Base-by-base conservation (phyloP, 2,888 invertebrate species). In the Latrodectus elegans region DNA sequence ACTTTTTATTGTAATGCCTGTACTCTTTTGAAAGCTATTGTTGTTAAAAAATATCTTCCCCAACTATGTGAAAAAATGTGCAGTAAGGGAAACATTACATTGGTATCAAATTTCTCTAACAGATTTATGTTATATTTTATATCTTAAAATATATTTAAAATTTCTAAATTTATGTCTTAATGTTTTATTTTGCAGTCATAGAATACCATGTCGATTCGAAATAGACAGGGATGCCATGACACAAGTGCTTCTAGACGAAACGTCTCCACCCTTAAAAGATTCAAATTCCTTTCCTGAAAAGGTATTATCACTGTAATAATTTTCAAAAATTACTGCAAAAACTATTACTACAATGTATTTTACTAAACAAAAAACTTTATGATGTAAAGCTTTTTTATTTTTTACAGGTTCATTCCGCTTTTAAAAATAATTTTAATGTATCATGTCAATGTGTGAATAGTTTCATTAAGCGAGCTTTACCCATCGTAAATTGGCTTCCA, bases 401-500 rank as follows among this genome's bases (percentile, higher is more conserved):
- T 55, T 67, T 65, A 1, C 49, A 88, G 87, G 87, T 88, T 0
- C 67, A 67, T 15, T 26, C 78, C 15, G 81, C 72, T 60, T 88
- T 88, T 53, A 78, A 70, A 22, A 83, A 88, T 26, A 26, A 75
- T 73, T 65, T 86, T 8, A 26, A 22, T 0, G 67, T 84, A 8
- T 88, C 88, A 0, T 84, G 88, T 65, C 12, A 38, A 11, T 81
- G 84, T 65, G 53, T 88, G 14, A 26, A 15, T n/a, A 77, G 81
- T 17, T 84, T 77, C 53, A 51, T 88, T n/a, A 86, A 76, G 65
- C 71, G 38, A 12, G 81, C 85, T 17, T 80, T 92, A 70, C 92
- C 92, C 4, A 91, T 92, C 22, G 71, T 92, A 14, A 88, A 89
- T 8, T 92, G 92, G 92, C 89, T 92, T 15, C 91, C 92, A 0